Percentiles rank a stretch among this genome's conserved stretches.
phyloP scores from a whole-genome alignment of 2,113 vertebrate genomes.

The Vulpes vulpes region DNA sequence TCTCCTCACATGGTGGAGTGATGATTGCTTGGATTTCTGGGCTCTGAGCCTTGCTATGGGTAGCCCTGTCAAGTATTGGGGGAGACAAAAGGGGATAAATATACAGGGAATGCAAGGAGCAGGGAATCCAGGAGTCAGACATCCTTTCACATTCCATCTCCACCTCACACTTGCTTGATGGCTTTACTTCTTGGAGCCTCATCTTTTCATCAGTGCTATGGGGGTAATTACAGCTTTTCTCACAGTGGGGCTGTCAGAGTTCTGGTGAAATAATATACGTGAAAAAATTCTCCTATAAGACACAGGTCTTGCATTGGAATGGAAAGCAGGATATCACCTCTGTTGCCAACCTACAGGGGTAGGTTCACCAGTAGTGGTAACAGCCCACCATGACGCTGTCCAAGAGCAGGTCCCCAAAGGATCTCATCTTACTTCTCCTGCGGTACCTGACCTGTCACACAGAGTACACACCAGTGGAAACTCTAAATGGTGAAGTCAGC shows the following conservation, averaged over 20 bases:
- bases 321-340: neutral
- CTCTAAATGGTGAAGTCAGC: neutral
- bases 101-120: neutral
- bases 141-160: neutral
- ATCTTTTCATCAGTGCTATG: neutral
- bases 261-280: neutral
- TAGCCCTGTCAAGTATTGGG: neutral
- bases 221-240: neutral
- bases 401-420: neutral
- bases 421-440: neutral
- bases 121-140: neutral
- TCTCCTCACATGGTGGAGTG: neutral
- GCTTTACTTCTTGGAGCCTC: neutral
- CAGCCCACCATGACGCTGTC: neutral
- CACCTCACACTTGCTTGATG: neutral
- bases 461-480: neutral
- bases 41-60: neutral
- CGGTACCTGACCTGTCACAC: neutral
- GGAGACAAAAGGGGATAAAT: neutral
- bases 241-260: neutral
- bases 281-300: neutral
- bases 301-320: neutral
- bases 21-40: no score
- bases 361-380: neutral
- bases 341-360: neutral